These are phyloP conservation scores for Sebastes cheni DNA, from an alignment of 2,797 vertebrate genomes.

Conservation along the genomic window DNA sequence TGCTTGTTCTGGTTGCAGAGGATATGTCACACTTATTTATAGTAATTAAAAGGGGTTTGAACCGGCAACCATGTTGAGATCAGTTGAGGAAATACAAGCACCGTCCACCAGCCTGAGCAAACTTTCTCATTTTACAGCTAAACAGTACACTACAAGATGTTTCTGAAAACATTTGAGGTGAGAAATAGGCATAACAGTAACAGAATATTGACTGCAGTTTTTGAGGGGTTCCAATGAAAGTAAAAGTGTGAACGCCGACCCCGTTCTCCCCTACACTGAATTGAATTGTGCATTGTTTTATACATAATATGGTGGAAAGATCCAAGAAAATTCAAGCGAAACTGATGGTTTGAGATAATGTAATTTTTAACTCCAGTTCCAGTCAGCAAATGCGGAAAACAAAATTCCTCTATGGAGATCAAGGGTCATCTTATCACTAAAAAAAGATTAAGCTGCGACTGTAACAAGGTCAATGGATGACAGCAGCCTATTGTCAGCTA, in stretches of 20 bases:
- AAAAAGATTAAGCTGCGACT: background rate
- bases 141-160: too few relatives aligned
- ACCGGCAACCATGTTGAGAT: too few relatives aligned
- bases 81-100: too few relatives aligned
- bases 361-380: background rate
- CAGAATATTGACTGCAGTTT: too few relatives aligned
- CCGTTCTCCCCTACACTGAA: background rate
- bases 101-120: fast-evolving
- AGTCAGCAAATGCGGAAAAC: background rate
- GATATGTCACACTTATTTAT: background rate
- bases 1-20: background rate
- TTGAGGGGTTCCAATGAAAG: too few relatives aligned
- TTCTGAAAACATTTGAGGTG: too few relatives aligned
- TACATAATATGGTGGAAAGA: too few relatives aligned
- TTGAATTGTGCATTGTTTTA: too few relatives aligned
- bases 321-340: background rate
- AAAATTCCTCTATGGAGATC: background rate
- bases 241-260: too few relatives aligned
- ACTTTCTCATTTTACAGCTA: too few relatives aligned
- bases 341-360: background rate
- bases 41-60: background rate
- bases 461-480: background rate
- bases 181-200: too few relatives aligned
- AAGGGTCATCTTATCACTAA: background rate
- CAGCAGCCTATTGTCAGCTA: background rate